Evolutionary conservation across 2,888 invertebrate genomes (phyloP), one percentile per base, ranked within the genome.

Genomic region (Pollenia angustigena): DNA sequence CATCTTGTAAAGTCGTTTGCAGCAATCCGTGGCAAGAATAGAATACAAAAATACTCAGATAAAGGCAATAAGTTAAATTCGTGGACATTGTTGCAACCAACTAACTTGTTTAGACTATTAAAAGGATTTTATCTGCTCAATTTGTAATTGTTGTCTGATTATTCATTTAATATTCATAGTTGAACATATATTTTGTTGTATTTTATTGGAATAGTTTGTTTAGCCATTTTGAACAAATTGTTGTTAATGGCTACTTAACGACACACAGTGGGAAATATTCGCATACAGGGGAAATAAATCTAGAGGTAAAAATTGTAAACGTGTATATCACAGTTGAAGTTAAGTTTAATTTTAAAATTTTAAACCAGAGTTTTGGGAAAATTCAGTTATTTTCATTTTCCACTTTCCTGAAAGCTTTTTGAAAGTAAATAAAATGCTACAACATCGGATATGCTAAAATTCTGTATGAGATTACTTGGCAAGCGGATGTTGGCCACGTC

Each of bases 121-220:
- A 71, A 52, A 16, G n/a, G 32, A 2, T 46, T 60, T 60, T 62
- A 62, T 46, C n/a, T 18, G 32, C 14, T 58, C 10, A 16, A 56
- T 16, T 78, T 78, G 32, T 48, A 23, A 56, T 4, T 23, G 32
- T 18, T 46, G 46, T 18, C 16, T 56, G 56, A 32, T 12, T 58
- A 32, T 32, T 58, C 50, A 76, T 82, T 82, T 69, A 76, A 69
- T 71, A 82, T 82, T 82, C 32, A 62, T 40, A 32, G 42, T 23
- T 32, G n/a, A 68, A 76, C 60, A 82, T 62, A 60, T 40, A 54
- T 82, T 69, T 69, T 40, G 52, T 54, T 75, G 60, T 82, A 40
- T 60, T 60, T 46, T 40, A 60, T 54, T 62, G 44, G 69, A 62
- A 69, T 52, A 44, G 14, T 68, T 75, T 75, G 62, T 69, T 54